A percentile compares a stretch with the other conserved stretches of the same genome.
Evolutionary conservation across 1,140 invertebrate species (phyloP).

Genomic region (Alviniconcha marisindica): DNA sequence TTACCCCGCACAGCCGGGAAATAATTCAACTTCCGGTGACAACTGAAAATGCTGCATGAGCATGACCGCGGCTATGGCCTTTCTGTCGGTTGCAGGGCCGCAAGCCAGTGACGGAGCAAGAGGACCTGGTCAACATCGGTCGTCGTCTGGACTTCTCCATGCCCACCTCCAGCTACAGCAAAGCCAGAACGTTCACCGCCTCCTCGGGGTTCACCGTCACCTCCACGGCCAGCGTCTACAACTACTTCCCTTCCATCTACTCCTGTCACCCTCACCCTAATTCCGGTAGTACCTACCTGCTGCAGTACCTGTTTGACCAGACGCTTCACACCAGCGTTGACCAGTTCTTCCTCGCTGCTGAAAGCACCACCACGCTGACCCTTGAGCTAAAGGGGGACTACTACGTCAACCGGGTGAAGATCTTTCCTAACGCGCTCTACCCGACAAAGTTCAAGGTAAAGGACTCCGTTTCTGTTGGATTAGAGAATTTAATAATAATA

Average conservation of each 20-base stretch:
- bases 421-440: constrained; percentile 47
- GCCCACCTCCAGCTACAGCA: constrained; percentile 42
- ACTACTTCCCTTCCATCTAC: constrained; percentile 14
- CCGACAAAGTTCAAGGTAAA: constrained; percentile 61
- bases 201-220: constrained; percentile 51
- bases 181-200: constrained; percentile 40
- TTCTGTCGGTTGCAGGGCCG: too few species aligned
- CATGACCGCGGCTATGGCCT: too few species aligned
- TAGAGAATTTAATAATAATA: background rate
- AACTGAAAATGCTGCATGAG: too few species aligned
- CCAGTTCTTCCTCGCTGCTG: constrained; percentile 55
- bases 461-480: too few species aligned
- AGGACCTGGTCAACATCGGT: constrained; percentile 56
- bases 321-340: constrained; percentile 42
- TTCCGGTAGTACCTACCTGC: constrained; percentile 39
- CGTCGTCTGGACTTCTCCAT: constrained; percentile 55
- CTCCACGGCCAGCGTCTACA: constrained; percentile 42
- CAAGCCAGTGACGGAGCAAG: constrained; percentile 54
- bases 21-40: too few species aligned
- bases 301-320: constrained; percentile 66
- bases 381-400: constrained; percentile 43
- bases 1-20: too few species aligned
- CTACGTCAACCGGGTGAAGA: constrained; percentile 59
- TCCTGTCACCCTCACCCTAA: constrained; percentile 37
- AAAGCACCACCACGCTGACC: constrained; percentile 49